phyloP scores from a whole-genome alignment of 1,140 invertebrate genomes.

The Tribolium castaneum region DNA sequence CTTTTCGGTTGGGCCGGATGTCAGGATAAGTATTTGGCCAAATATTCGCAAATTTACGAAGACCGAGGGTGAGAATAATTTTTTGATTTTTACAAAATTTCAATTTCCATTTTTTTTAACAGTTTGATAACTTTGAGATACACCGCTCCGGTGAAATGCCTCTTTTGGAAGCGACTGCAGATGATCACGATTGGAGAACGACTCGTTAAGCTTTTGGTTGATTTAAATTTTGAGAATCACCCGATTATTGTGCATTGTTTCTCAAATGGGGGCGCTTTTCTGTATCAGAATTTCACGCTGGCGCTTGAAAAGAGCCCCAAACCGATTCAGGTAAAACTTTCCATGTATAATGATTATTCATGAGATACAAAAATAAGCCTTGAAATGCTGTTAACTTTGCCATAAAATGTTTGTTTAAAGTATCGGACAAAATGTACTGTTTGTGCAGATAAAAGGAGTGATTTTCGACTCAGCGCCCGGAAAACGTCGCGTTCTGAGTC shows the following conservation, averaged over 20 bases:
- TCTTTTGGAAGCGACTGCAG: slow-evolving; percentile 74
- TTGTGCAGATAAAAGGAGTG: slow-evolving; percentile 73
- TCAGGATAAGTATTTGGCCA: slow-evolving; percentile 79
- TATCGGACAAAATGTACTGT: no score
- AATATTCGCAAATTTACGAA: slow-evolving; percentile 83
- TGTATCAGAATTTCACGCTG: slow-evolving; percentile 75
- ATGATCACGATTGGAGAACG: slow-evolving; percentile 73
- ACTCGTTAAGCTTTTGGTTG: slow-evolving; percentile 74
- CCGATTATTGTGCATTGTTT: slow-evolving; percentile 84
- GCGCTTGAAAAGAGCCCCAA: slow-evolving; percentile 67
- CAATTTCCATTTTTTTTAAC: slow-evolving; percentile 52
- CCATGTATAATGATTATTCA: no score
- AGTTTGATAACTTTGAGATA: slow-evolving; percentile 82
- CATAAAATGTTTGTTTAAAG: no score
- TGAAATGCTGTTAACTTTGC: no score
- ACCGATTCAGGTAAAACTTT: slow-evolving; percentile 63
- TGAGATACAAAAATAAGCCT: no score
- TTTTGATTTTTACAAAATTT: slow-evolving; percentile 16
- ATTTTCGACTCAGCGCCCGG: slow-evolving; percentile 83
- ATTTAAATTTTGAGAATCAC: slow-evolving; percentile 76
- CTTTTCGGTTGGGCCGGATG: slow-evolving; percentile 84
- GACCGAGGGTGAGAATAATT: slow-evolving; percentile 71
- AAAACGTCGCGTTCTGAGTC: slow-evolving; percentile 68
- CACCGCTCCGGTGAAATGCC: slow-evolving; percentile 74
- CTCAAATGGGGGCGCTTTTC: slow-evolving; percentile 80